These are phyloP conservation scores for Eremophila alpestris DNA, from an alignment of 2,797 vertebrate species.

Conservation along the genomic window DNA sequence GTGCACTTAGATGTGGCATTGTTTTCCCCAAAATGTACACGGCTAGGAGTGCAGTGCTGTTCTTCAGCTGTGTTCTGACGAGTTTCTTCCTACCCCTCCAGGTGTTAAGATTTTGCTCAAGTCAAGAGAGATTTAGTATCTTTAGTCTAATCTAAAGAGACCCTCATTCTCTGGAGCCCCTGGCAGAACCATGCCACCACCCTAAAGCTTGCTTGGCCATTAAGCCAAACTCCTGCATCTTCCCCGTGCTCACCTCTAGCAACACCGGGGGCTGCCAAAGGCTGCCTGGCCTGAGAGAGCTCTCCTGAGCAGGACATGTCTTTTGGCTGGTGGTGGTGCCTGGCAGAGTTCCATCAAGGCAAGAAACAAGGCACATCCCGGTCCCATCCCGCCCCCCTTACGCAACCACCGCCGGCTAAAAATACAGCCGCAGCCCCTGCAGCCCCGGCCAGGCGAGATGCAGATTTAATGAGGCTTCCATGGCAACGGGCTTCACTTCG, in stretches of 20 bases:
- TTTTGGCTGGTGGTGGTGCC: not conserved
- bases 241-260: not conserved
- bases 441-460: constrained; percentile 77
- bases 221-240: not conserved
- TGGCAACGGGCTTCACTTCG: constrained; percentile 78
- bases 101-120: not conserved
- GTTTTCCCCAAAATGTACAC: not conserved
- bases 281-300: not conserved
- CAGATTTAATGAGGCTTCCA: constrained; percentile 89
- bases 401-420: constrained; percentile 87
- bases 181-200: not conserved
- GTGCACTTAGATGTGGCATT: not conserved
- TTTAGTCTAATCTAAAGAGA: constrained; percentile 1
- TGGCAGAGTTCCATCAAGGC: not conserved
- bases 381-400: constrained; percentile 52
- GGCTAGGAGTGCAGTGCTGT: not conserved
- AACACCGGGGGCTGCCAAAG: not conserved
- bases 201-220: not conserved
- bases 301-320: not conserved
- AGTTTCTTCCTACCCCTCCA: not conserved
- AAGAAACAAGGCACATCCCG: not conserved
- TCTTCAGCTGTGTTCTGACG: not conserved
- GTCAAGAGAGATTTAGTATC: not conserved
- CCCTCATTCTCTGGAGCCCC: not conserved
- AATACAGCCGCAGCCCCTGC: constrained; percentile 87